phyloP scores from a whole-genome alignment of 2,888 invertebrate species.

The Mechanitis messenoides region DNA sequence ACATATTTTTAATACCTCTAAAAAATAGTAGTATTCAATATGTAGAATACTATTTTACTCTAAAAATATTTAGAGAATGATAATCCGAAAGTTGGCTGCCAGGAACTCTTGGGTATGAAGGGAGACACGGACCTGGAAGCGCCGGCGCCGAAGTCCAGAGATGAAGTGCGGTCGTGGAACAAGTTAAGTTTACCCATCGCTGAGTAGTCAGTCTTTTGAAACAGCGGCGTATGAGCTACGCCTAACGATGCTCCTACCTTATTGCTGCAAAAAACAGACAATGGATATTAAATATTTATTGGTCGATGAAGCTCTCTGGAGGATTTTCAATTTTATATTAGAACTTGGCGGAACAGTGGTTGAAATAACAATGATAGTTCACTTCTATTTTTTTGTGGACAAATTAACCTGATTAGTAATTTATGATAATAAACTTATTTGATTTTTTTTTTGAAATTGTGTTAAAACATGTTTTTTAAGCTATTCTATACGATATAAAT shows the following conservation, averaged over 20 bases:
- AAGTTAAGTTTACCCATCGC: conserved; percentile 42
- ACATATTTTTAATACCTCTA: no score
- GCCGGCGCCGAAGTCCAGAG: conserved; percentile 41
- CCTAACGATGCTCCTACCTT: conserved; percentile 39
- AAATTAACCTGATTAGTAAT: no score
- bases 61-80: conserved; percentile 31
- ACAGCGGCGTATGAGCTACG: conserved; percentile 35
- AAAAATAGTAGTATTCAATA: no score
- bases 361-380: no score
- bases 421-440: no score
- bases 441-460: no score
- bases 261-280: conserved; percentile 33
- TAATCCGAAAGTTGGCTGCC: conserved; percentile 36
- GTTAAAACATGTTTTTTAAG: no score
- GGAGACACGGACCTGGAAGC: conserved; percentile 35
- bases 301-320: no score
- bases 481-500: no score
- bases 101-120: conserved; percentile 34
- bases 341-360: no score
- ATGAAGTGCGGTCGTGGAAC: conserved; percentile 34
- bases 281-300: background rate
- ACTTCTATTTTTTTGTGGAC: no score
- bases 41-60: background rate
- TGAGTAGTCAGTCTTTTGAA: conserved; percentile 39
- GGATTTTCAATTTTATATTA: no score